Percentiles rank a stretch among this genome's conserved stretches.
Evolutionary conservation across 2,888 invertebrate species (phyloP).

Genomic region (Hemistola chrysoprasaria): DNA sequence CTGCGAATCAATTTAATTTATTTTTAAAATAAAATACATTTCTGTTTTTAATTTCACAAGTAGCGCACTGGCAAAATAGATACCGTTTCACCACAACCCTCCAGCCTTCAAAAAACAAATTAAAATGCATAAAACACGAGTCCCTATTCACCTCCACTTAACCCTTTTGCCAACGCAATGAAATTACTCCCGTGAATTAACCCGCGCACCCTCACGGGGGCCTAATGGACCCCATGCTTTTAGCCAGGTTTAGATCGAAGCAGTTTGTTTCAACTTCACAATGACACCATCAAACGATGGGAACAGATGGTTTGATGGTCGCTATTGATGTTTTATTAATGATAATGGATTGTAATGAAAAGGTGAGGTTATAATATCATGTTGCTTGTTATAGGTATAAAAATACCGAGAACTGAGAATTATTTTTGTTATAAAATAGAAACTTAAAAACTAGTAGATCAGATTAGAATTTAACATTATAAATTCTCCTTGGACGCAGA

Average conservation of each 20-base stretch:
- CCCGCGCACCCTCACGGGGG: constrained; percentile 42
- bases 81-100: constrained; percentile 30
- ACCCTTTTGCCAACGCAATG: constrained; percentile 61
- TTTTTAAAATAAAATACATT: no score
- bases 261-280: constrained; percentile 14
- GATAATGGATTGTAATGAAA: constrained; percentile 12
- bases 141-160: constrained; percentile 62
- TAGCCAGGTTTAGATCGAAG: constrained; percentile 22
- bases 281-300: constrained; percentile 1
- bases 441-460: no score
- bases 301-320: constrained; percentile 12
- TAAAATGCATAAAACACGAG: constrained; percentile 75
- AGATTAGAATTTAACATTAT: no score
- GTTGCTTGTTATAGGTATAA: constrained; percentile 1
- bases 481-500: no score
- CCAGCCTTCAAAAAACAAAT: constrained; percentile 63
- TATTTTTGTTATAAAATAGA: no score
- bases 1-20: no score
- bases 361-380: neutral
- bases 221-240: constrained; percentile 40
- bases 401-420: no score
- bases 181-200: constrained; percentile 63
- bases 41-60: no score
- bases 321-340: constrained; percentile 8
- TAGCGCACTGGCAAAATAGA: no score